Evolutionary conservation across 2,888 invertebrate genomes (phyloP), one percentile per base, ranked within the genome.

Genomic region (Andrena trimmerana): DNA sequence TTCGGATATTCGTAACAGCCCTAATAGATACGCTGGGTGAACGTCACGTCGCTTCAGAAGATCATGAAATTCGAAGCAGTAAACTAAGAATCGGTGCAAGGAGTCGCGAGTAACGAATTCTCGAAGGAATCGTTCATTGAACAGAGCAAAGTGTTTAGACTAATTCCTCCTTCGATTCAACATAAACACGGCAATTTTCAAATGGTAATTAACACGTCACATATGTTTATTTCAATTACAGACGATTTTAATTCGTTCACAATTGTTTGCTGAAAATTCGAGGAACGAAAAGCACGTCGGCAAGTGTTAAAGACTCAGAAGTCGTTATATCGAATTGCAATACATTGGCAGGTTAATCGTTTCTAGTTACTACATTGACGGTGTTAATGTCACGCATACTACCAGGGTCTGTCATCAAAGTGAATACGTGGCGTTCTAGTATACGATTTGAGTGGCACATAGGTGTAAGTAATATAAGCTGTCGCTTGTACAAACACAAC

Each of bases 391-490:
- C 66, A 59, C 66, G 54, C 73, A 54, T 62, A 70, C 60, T 54
- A 65, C 24, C 68, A 33, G 27, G 29, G 27, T 81, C 60, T 70
- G 65, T 66, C 74, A 81, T 81, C 80, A 81, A 81, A 81, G 81
- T 59, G 59, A 81, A 73, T 69, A 42, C 52, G 69, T 59, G 48
- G 36, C 59, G 65, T 69, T 81, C 52, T 69, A 33, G n/a, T 24
- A 31, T 31, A 42, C n/a, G 59, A 59, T 70, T 65, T 31, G 67
- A 72, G 72, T 50, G 81, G 72, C 13, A 20, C 52, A 16, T 48
- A 42, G 42, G 42, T 16, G 16, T 42, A 62, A 57, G 81, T 80
- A 80, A 80, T 60, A 16, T 13, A 29, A 50, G 20, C 62, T n/a
- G 57, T n/a, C 29, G 27, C 4, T 24, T 24, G 20, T 69, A n/a